phyloP scores from a whole-genome alignment of 1,140 invertebrate genomes.

The Zaprionus capensis region DNA sequence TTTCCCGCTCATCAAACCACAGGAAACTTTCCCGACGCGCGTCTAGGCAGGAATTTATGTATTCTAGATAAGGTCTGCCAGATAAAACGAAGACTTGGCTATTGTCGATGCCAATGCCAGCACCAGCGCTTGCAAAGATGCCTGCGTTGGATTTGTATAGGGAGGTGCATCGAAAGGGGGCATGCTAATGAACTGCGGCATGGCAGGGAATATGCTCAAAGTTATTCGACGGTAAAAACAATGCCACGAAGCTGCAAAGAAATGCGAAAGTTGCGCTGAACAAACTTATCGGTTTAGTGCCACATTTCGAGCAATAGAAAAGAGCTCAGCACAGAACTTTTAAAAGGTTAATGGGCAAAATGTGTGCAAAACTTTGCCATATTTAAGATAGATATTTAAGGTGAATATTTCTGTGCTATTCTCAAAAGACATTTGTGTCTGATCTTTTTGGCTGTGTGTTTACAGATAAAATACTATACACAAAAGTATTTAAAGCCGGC shows the following conservation, averaged over 20 bases:
- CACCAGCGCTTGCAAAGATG: constrained; percentile 3
- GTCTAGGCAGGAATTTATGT: constrained; percentile 74
- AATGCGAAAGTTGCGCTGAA: constrained; percentile 38
- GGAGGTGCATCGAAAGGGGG: background rate
- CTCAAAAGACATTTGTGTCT: constrained; percentile 2
- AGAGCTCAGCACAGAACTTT: constrained; percentile 20
- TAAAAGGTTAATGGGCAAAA: constrained; percentile 33
- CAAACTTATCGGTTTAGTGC: constrained; percentile 41
- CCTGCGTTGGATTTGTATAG: constrained; percentile 14
- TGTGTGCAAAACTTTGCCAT: constrained; percentile 30
- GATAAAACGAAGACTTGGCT: constrained; percentile 48
- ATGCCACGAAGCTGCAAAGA: constrained; percentile 38
- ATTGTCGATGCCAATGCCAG: constrained; percentile 35
- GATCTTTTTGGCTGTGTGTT: background rate
- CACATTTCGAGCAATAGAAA: constrained; percentile 35
- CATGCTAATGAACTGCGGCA: constrained; percentile 64
- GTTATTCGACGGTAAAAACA: constrained; percentile 34
- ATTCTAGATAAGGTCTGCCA: constrained; percentile 65
- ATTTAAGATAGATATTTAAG: constrained; percentile 6
- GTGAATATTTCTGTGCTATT: background rate
- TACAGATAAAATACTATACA: constrained; percentile 7
- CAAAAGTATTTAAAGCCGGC: background rate
- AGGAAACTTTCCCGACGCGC: constrained; percentile 62
- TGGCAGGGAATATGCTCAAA: constrained; percentile 27
- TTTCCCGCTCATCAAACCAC: constrained; percentile 28